Evolutionary conservation across 2,113 vertebrate genomes (phyloP).

Genomic region (Mungos mungo): DNA sequence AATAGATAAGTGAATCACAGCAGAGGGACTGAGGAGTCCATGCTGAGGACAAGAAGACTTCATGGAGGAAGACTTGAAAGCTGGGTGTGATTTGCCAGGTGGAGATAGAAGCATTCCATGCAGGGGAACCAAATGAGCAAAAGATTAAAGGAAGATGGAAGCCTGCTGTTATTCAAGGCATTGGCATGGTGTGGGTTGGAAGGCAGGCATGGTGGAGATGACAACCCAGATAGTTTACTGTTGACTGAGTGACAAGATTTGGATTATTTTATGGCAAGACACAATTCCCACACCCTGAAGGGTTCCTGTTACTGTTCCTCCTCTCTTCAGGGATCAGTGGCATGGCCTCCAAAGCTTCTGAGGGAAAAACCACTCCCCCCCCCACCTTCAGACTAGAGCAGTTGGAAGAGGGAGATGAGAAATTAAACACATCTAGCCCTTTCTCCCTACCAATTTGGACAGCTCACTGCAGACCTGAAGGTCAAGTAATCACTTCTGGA

Average conservation of each 20-base stretch:
- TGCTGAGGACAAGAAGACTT: neutral
- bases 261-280: neutral
- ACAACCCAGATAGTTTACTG: neutral
- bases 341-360: neutral
- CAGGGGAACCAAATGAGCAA: neutral
- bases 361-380: neutral
- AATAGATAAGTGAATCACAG: neutral
- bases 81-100: neutral
- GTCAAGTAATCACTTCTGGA: constrained; percentile 16
- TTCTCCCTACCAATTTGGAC: neutral
- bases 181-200: accelerated
- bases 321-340: neutral
- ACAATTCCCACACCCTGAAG: neutral
- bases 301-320: neutral
- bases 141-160: neutral
- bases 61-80: neutral
- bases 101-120: neutral
- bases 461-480: neutral
- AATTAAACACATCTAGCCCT: neutral
- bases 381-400: neutral
- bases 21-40: neutral
- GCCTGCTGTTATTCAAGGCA: no score
- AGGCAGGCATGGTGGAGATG: no score
- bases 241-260: neutral
- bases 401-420: neutral